Evolutionary conservation across 2,113 vertebrate genomes (phyloP).

Genomic region (Polypterus bichir): DNA sequence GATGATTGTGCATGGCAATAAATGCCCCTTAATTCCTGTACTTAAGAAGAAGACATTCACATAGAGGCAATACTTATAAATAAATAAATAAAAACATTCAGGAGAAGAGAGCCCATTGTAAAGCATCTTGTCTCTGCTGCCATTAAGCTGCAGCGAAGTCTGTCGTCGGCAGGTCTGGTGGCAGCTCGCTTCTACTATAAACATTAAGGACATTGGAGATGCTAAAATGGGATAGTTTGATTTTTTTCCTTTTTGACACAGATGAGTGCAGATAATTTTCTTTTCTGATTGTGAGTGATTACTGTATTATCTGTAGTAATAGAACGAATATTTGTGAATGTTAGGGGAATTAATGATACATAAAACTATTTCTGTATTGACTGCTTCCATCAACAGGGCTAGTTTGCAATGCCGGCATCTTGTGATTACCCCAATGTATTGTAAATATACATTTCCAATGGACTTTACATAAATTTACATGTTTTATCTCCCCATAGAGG

Average conservation of each 20-base stretch:
- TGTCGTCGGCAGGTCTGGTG: conserved; percentile 27
- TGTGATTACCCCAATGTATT: conserved; percentile 58
- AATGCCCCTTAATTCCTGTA: no score
- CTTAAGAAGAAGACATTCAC: no score
- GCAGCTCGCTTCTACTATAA: conserved; percentile 49
- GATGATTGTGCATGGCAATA: no score
- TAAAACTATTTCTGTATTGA: conserved; percentile 53
- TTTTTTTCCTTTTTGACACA: conserved; percentile 60
- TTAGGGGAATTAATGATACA: conserved; percentile 77
- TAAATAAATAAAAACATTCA: no score
- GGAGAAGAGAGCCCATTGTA: conserved; percentile 16
- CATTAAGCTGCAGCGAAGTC: conserved; percentile 52
- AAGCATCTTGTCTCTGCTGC: conserved; percentile 28
- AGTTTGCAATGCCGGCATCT: conserved; percentile 49
- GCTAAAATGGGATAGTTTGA: conserved; percentile 35
- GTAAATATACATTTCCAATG: conserved; percentile 56
- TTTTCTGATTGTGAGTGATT: conserved; percentile 83
- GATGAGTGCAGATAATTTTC: conserved; percentile 75
- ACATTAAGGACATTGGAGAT: conserved; percentile 60
- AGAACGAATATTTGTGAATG: conserved; percentile 64
- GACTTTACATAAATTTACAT: conserved; percentile 52
- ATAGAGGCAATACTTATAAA: no score
- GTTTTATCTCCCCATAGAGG: conserved; percentile 40
- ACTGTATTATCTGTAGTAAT: conserved; percentile 78
- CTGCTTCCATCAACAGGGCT: conserved; percentile 66